Conservation (phyloP, 2,113 vertebrate genomes). For the Cyprinodon tularosa region DNA sequence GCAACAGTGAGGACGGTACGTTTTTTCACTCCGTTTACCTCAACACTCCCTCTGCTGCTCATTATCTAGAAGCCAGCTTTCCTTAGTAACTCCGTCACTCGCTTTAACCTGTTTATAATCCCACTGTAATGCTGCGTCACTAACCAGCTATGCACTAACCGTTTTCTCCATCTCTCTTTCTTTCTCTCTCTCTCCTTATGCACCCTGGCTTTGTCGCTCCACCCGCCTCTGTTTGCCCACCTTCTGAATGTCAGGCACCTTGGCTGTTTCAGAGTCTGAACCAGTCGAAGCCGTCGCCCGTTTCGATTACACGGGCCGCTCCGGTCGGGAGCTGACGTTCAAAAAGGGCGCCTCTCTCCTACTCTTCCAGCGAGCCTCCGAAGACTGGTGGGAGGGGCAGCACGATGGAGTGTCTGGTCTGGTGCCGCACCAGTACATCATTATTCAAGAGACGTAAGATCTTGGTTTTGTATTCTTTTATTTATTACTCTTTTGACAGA, state of each 20-base stretch:
- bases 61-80: constrained; percentile 21
- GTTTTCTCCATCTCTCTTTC: constrained; percentile 28
- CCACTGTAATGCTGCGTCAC: constrained; percentile 30
- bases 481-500: not conserved
- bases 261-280: constrained; percentile 88
- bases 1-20: constrained; percentile 94
- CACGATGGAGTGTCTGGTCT: constrained; percentile 92
- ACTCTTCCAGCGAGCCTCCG: constrained; percentile 90
- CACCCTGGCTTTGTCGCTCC: constrained; percentile 29
- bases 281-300: constrained; percentile 92
- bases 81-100: constrained; percentile 29
- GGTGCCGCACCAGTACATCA: constrained; percentile 95
- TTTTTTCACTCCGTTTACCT: not conserved
- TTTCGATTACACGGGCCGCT: constrained; percentile 93
- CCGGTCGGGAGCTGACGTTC: constrained; percentile 90
- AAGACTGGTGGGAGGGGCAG: constrained; percentile 97
- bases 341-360: constrained; percentile 93
- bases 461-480: not conserved
- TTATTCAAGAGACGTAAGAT: constrained; percentile 92
- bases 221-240: constrained; percentile 29
- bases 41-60: constrained; percentile 21
- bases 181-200: constrained; percentile 6
- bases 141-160: constrained; percentile 72
- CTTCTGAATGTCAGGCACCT: constrained; percentile 76
- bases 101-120: constrained; percentile 34